These are phyloP conservation scores for Crax fasciolata DNA, from an alignment of 2,797 vertebrate genomes.

Conservation along the genomic window DNA sequence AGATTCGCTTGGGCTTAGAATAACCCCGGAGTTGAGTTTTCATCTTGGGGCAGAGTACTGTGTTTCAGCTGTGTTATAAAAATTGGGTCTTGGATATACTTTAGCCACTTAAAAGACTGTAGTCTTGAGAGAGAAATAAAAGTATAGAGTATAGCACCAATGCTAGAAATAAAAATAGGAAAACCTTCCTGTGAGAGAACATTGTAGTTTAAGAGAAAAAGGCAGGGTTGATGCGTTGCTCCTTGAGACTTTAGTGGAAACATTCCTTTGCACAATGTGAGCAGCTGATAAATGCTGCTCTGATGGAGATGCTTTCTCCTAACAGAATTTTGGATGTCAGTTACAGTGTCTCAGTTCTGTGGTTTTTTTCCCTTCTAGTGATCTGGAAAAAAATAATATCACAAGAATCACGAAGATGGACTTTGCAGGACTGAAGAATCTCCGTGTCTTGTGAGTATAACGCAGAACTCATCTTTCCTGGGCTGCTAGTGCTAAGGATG, in stretches of 20 bases:
- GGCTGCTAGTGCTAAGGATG: background rate
- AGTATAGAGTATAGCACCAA: background rate
- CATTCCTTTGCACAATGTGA: background rate
- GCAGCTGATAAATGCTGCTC: background rate
- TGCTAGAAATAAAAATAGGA: background rate
- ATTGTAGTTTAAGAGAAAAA: rapidly evolving
- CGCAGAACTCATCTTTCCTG: background rate
- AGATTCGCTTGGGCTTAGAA: background rate
- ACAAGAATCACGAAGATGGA: slow-evolving; percentile 96
- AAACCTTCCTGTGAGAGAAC: background rate
- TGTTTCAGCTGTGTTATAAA: background rate
- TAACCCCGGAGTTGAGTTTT: background rate
- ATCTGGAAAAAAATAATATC: slow-evolving; percentile 97
- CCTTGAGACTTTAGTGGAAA: background rate
- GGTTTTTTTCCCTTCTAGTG: slow-evolving; percentile 83
- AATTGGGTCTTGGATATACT: rapidly evolving
- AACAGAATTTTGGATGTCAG: background rate
- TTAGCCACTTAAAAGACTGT: background rate
- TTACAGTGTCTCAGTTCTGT: background rate
- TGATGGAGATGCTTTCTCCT: background rate
- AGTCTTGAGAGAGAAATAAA: background rate
- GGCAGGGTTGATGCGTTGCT: background rate
- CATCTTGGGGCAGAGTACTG: rapidly evolving
- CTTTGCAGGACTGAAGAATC: slow-evolving; percentile 95
- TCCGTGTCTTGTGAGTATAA: slow-evolving; percentile 94